phyloP scores from a whole-genome alignment of 2,113 vertebrate species.

The Calonectris borealis region DNA sequence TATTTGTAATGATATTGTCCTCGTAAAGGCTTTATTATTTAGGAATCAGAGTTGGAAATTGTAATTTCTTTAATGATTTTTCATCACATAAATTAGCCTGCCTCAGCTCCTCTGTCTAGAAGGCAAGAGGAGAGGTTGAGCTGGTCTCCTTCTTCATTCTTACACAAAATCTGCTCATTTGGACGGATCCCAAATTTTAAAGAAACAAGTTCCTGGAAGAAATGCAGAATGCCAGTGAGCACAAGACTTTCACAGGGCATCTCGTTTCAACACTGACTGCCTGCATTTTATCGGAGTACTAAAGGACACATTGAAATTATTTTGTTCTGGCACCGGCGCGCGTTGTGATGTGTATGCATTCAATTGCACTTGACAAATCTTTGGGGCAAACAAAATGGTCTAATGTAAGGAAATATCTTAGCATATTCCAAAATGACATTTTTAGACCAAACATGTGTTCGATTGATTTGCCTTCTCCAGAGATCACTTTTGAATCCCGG shows the following conservation, averaged over 20 bases:
- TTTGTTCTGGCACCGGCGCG: constrained; percentile 39
- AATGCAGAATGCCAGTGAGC: constrained; percentile 23
- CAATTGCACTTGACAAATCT: constrained; percentile 67
- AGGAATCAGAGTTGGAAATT: constrained; percentile 47
- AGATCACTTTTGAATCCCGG: constrained; percentile 65
- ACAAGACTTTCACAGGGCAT: constrained; percentile 58
- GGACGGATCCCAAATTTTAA: constrained; percentile 52
- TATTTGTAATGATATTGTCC: constrained; percentile 60
- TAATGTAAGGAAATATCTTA: constrained; percentile 64
- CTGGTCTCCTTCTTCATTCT: constrained; percentile 56
- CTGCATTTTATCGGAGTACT: constrained; percentile 61
- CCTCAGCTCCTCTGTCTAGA: constrained; percentile 57
- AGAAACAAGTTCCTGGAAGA: constrained; percentile 65
- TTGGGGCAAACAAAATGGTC: constrained; percentile 62
- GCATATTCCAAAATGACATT: constrained; percentile 67
- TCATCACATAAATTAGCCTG: constrained; percentile 60
- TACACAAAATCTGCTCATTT: constrained; percentile 70
- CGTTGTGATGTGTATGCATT: constrained; percentile 28
- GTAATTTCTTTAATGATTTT: constrained; percentile 59
- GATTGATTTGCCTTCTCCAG: constrained; percentile 71
- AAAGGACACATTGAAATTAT: constrained; percentile 63
- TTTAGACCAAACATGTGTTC: constrained; percentile 73
- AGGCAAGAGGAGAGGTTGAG: constrained; percentile 47
- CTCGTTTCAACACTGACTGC: constrained; percentile 58
- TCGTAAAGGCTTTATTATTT: constrained; percentile 40